Base-by-base conservation (phyloP, 2,113 vertebrate species). In the Noturus placidus region DNA sequence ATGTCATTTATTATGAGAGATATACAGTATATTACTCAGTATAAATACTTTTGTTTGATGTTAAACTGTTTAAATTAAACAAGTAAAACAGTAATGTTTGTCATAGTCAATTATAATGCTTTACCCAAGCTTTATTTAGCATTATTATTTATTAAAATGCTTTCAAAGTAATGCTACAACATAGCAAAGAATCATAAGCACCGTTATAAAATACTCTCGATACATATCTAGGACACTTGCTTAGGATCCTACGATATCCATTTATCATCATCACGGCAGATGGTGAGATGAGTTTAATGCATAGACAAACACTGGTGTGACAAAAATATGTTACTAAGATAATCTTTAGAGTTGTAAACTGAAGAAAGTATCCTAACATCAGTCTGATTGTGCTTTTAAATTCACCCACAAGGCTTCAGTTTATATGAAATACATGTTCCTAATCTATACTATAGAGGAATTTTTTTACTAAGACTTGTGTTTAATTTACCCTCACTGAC, bases 301-400 rank as follows among this genome's bases (percentile, higher is more conserved):
- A 89, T 89, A 89, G 88, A 85, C 65, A 69, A 80, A 82, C 74
- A 87, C 59, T 78, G 7, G 30, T 56, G 22, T 27, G 38, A 74
- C 74, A 50, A 54, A 67, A 76, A 25, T 57, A 61, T 69, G 20
- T 85, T 89, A 89, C 88, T 89, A 89, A 89, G 88, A 87, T 89
- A 85, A 69, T 82, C 38, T 80, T 35, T 33, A 83, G 33, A 65
- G 35, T 35, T 89, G 88, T 86, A 89, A 89, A 89, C 82, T 57
- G 83, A 89, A 89, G 57, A 57, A 85, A 13, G 14, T 76, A 8
- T 67, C 65, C 56, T 82, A 20, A 35, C 35, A 4, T 69, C 79
- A 70, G 63, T 42, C 76, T 82, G 5, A 27, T 82, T 88, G 86
- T 86, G 86, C 83, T 70, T 88, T 85, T 50, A 59, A 46, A 59